Conservation (phyloP, 1,140 invertebrate species). For the Micrasema minimum region DNA sequence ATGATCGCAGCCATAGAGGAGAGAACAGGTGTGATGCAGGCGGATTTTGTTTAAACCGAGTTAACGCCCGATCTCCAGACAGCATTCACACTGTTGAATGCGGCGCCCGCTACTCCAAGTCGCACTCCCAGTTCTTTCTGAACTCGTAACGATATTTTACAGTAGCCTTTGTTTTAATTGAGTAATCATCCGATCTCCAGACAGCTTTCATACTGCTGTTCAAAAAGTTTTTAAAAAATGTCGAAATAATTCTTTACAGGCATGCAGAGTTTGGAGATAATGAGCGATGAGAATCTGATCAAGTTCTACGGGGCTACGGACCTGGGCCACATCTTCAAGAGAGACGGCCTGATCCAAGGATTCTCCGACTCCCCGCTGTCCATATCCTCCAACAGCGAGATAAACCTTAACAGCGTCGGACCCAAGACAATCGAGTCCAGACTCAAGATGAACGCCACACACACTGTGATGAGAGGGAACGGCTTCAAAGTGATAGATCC, state of each 20-base stretch:
- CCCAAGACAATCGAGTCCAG: conserved; percentile 3
- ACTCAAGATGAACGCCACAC: conserved; percentile 11
- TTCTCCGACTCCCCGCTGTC: conserved; percentile 79
- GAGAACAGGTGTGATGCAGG: too few relatives aligned
- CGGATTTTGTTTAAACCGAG: too few relatives aligned
- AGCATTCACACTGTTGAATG: too few relatives aligned
- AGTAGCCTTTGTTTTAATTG: too few relatives aligned
- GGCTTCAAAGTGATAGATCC: conserved; percentile 75
- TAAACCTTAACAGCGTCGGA: neutral
- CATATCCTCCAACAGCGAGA: conserved; percentile 72
- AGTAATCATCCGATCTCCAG: too few relatives aligned
- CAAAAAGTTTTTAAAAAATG: too few relatives aligned
- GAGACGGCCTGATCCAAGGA: conserved; percentile 75
- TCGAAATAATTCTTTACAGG: conserved; percentile 64
- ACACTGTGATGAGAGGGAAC: conserved; percentile 46
- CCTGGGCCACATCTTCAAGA: conserved; percentile 75
- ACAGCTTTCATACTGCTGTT: too few relatives aligned
- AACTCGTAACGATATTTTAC: too few relatives aligned
- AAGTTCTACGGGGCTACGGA: conserved; percentile 86
- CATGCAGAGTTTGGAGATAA: conserved; percentile 87
- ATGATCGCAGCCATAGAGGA: too few relatives aligned
- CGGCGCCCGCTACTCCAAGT: too few relatives aligned
- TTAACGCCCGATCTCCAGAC: too few relatives aligned
- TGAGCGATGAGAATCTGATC: conserved; percentile 77
- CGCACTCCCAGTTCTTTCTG: too few relatives aligned